Evolutionary conservation across 1,140 invertebrate genomes (phyloP), one percentile per base, ranked within the genome.

Genomic region (Colletes gigas): DNA sequence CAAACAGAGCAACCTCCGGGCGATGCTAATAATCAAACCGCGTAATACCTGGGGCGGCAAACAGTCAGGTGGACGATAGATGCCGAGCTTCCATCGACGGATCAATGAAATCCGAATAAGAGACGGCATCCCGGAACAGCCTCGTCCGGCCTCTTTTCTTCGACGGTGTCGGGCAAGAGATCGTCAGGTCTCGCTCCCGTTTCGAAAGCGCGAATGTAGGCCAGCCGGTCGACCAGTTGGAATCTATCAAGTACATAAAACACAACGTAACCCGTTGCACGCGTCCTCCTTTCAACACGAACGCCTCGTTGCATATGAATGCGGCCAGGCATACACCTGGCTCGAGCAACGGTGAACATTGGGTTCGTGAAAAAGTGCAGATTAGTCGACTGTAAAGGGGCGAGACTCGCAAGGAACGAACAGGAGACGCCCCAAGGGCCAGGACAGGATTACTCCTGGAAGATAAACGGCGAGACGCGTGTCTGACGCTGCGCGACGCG

Each of bases 161-260:
- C 71, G 77, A 71, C 77, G 54, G 70, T 62, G 77, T 73, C 77
- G 60, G 52, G 41, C 69, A 79, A 79, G 77, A 78, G 73, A 84
- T 77, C 71, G 59, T 41, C 52, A 15, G 21, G 72, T 44, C 44
- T 47, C 44, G 17, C 50, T 70, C 30, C 30, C 30, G 41, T n/a
- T 30, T 62, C 30, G 70, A n/a, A 59, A 81, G 79, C 81, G 72
- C 71, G 82, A 84, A 90, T 90, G 82, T 89, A 86, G 89, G 89
- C 82, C 88, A 85, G 81, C 52, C 83, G 81, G 74, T 87, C 81
- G 83, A 81, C 88, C 85, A 83, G 79, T 82, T 82, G 77, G 88
- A 88, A 89, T 90, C 80, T 83, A 85, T 87, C 88, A 85, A 89
- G 88, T 89, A 85, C 83, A 89, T 88, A 85, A 88, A 89, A 89